Base-by-base conservation (phyloP, 2,113 vertebrate species). In the Jaculus jaculus region DNA sequence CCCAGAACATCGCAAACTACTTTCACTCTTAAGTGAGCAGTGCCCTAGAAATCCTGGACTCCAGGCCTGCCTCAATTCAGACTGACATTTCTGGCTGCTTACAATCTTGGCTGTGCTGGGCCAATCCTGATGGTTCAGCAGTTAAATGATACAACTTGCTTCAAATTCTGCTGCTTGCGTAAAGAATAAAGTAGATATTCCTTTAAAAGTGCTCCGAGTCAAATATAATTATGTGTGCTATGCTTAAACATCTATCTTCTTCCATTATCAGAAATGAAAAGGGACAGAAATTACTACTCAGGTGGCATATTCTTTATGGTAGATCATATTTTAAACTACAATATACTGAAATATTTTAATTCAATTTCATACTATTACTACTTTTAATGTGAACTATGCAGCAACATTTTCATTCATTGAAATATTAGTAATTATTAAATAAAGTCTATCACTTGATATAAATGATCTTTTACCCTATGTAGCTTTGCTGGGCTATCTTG, bases 1-100 rank as follows among this genome's bases (percentile, higher is more conserved):
- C 89, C 83, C 39, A 65, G 30, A 97, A 93, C 58, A 86, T 23
- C 77, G 74, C 58, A n/a, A 80, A 86, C 30, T 51, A 32, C 80
- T 74, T 83, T 87, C 60, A 3, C 32, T 90, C 79, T 74, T 74
- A 30, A 71, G 60, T 77, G 42, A 71, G 37, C 16, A 54, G 24
- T 63, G 20, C 30, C n/a, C 63, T 51, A 47, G 54, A 77, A 86
- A 74, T 7, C 34, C 42, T n/a, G 7, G n/a, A 60, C 54, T 81
- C n/a, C 13, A 68, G 26, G 18, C 28, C 26, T 39, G 61, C 18
- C 32, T 34, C 34, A 47, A 4, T 11, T 61, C 73, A 16, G 7
- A 23, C 12, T n/a, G 37, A 81, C 26, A 16, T 18, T 20, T 39
- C 21, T 28, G 3, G 4, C 7, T 12, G 13, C 12, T 16, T 11